phyloP scores from a whole-genome alignment of 2,113 vertebrate genomes.

The Macquaria australasica region DNA sequence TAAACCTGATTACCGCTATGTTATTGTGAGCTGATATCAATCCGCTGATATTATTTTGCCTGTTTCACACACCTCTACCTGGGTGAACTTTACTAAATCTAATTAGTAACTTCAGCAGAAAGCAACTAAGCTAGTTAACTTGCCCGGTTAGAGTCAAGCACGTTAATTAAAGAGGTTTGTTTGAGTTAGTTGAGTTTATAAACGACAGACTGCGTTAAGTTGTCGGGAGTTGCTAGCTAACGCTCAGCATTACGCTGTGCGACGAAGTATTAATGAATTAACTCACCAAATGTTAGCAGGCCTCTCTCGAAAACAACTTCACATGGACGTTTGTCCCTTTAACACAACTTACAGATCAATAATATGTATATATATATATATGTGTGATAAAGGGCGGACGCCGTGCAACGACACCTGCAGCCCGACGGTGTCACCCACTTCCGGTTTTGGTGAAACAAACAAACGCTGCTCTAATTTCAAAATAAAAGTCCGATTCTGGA shows the following conservation, averaged over 20 bases:
- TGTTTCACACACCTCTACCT: not conserved
- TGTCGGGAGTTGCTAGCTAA: conserved; percentile 4
- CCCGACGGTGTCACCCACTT: conserved; percentile 15
- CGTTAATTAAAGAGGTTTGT: not conserved
- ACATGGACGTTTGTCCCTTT: conserved; percentile 1
- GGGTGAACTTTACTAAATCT: not conserved
- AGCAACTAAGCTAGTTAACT: too few relatives aligned
- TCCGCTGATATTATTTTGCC: not conserved
- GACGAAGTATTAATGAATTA: not conserved
- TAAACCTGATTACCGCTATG: not conserved
- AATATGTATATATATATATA: too few relatives aligned
- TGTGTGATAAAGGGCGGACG: fast-evolving
- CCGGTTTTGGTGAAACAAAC: conserved; percentile 51
- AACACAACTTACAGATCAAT: conserved; percentile 26
- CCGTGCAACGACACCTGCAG: not conserved
- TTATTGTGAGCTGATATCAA: not conserved
- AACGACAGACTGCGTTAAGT: not conserved
- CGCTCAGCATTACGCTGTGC: not conserved
- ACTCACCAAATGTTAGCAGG: conserved; percentile 38
- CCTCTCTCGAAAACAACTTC: not conserved
- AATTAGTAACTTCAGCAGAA: not conserved
- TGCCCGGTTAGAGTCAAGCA: not conserved
- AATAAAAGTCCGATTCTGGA: conserved; percentile 40
- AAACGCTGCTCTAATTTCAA: conserved; percentile 18
- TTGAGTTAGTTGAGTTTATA: not conserved